Percentiles rank a stretch among this genome's conserved stretches.
Conservation (phyloP, 2,797 vertebrate genomes). For the Typhlichthys eigenmanni region DNA sequence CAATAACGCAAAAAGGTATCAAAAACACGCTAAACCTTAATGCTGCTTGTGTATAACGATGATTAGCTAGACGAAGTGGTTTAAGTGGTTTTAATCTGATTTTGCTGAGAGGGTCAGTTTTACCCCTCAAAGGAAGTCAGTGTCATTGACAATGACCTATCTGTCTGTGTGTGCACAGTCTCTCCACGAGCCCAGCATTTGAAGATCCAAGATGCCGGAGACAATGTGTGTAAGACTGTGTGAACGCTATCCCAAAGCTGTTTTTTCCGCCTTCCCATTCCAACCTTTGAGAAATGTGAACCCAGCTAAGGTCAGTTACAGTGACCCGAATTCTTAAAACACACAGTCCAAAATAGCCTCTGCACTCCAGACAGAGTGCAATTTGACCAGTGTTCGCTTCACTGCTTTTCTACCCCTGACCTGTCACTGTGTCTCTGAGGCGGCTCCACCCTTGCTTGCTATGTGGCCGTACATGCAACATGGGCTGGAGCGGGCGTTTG, state of each 20-base stretch:
- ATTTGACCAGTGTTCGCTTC: constrained; percentile 38
- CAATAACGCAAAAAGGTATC: neutral
- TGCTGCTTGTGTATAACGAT: neutral
- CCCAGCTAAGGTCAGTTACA: constrained; percentile 47
- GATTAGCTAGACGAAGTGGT: neutral
- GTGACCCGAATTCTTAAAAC: constrained; percentile 24
- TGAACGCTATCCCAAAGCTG: constrained; percentile 56
- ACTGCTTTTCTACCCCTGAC: constrained; percentile 18
- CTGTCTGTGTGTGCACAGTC: constrained; percentile 78
- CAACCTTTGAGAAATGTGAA: constrained; percentile 44
- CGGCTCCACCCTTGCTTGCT: constrained; percentile 64
- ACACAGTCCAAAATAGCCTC: constrained; percentile 35
- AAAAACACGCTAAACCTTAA: neutral
- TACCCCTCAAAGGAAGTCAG: constrained; percentile 13
- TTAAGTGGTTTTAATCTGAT: neutral
- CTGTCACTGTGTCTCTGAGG: constrained; percentile 51
- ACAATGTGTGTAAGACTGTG: constrained; percentile 84
- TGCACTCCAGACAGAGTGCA: constrained; percentile 27
- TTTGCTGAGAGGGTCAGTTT: constrained; percentile 5
- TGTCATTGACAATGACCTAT: constrained; percentile 62
- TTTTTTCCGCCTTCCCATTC: constrained; percentile 54
- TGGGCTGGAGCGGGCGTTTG: constrained; percentile 64
- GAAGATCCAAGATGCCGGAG: constrained; percentile 78
- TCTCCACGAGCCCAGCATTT: constrained; percentile 67
- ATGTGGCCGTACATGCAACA: constrained; percentile 72